These are phyloP conservation scores for Plectrocnemia conspersa DNA, from an alignment of 1,140 invertebrate species.

Conservation along the genomic window DNA sequence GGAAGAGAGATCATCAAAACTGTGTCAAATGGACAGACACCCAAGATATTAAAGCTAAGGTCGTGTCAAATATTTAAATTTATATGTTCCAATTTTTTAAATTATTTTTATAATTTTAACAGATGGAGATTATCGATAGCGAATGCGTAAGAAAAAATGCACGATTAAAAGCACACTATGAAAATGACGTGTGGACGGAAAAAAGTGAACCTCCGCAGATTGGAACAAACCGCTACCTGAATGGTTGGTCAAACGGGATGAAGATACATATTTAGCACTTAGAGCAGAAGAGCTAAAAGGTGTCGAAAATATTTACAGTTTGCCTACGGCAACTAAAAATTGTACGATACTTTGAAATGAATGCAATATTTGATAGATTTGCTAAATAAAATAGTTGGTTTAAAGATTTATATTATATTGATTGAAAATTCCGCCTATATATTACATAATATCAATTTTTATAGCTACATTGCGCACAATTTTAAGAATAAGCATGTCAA, in stretches of 20 bases:
- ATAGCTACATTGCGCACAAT: too few relatives aligned
- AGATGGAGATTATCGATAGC: constrained; percentile 66
- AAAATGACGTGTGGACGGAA: constrained; percentile 74
- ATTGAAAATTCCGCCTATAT: too few relatives aligned
- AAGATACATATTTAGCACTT: constrained; percentile 60
- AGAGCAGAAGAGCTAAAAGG: constrained; percentile 60
- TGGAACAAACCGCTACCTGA: constrained; percentile 76
- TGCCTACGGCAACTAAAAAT: too few relatives aligned
- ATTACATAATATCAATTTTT: too few relatives aligned
- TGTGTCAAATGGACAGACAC: constrained; percentile 64
- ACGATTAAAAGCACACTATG: constrained; percentile 61
- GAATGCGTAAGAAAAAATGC: constrained; percentile 60
- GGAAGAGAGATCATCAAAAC: constrained; percentile 71
- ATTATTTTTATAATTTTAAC: constrained; percentile 35
- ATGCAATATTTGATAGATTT: too few relatives aligned
- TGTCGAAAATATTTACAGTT: constrained; percentile 32
- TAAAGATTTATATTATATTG: too few relatives aligned
- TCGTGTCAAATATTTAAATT: constrained; percentile 40
- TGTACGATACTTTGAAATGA: too few relatives aligned
- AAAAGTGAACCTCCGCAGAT: constrained; percentile 67
- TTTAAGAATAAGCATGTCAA: too few relatives aligned
- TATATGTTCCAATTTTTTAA: constrained; percentile 17
- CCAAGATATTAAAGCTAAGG: constrained; percentile 60
- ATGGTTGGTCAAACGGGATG: constrained; percentile 61
- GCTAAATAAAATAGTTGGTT: too few relatives aligned